Percentiles rank a stretch among this genome's conserved stretches.
These are phyloP conservation scores for Xiphophorus couchianus DNA, from an alignment of 2,113 vertebrate species.

Conservation along the genomic window DNA sequence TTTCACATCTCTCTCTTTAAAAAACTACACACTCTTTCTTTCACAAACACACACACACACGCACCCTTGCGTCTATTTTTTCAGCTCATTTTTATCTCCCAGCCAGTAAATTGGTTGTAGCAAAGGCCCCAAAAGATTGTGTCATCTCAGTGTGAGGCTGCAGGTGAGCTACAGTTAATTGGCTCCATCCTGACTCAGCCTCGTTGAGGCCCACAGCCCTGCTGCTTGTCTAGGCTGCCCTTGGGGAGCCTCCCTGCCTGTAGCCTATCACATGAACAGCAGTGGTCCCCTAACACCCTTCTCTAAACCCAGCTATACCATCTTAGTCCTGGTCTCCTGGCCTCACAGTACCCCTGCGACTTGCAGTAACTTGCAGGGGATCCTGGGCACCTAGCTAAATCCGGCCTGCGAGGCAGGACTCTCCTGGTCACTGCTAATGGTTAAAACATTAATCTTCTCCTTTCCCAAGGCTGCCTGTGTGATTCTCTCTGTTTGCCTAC, in stretches of 20 bases:
- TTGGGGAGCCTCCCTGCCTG: conserved; percentile 62
- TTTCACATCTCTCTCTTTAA: conserved; percentile 44
- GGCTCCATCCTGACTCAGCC: conserved; percentile 77
- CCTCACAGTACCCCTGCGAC: conserved; percentile 25
- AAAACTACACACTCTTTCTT: not conserved
- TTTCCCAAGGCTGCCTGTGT: conserved; percentile 39
- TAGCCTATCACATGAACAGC: conserved; percentile 71
- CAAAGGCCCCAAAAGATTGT: conserved; percentile 58
- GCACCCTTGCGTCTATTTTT: conserved; percentile 14
- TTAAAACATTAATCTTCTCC: conserved; percentile 66
- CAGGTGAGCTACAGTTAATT: conserved; percentile 82
- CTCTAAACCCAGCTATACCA: conserved; percentile 32
- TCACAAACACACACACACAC: conserved; percentile 24
- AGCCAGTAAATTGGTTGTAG: conserved; percentile 67
- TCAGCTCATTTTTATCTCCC: conserved; percentile 57
- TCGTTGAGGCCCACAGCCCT: conserved; percentile 52
- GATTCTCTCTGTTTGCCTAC: conserved; percentile 39
- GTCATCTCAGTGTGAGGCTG: conserved; percentile 73
- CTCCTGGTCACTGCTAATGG: conserved; percentile 60
- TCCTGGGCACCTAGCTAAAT: conserved; percentile 52
- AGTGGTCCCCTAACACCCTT: conserved; percentile 41
- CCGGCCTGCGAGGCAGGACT: conserved; percentile 42
- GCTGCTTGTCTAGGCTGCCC: conserved; percentile 49
- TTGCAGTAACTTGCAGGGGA: conserved; percentile 15
- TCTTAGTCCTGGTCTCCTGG: conserved; percentile 49